phyloP scores from a whole-genome alignment of 2,113 vertebrate genomes.

The Mesocricetus auratus region DNA sequence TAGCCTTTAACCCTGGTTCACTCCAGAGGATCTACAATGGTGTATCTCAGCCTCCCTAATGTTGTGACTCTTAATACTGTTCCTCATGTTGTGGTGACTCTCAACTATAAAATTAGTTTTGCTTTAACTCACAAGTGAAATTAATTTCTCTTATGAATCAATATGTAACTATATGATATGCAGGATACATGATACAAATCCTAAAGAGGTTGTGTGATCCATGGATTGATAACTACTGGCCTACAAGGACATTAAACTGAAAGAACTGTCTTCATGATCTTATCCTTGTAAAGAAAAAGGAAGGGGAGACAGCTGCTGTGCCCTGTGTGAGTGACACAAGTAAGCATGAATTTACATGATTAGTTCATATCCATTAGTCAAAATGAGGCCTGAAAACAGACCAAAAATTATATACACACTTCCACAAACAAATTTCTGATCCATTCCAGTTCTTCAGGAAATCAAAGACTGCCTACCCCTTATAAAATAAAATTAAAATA shows the following conservation, averaged over 20 bases:
- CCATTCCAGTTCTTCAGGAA: conserved; percentile 6
- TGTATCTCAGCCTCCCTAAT: not conserved
- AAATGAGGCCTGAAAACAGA: conserved; percentile 11
- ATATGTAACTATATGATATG: no score
- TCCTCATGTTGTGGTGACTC: no score
- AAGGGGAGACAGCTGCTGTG: not conserved
- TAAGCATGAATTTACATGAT: conserved; percentile 20
- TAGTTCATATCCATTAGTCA: conserved; percentile 39
- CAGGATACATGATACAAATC: not conserved
- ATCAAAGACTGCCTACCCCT: not conserved
- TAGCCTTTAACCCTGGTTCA: conserved; percentile 28
- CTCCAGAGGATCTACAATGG: not conserved
- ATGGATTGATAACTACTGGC: not conserved
- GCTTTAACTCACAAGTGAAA: no score
- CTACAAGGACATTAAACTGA: not conserved
- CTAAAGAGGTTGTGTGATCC: not conserved
- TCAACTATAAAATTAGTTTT: not conserved
- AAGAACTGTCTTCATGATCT: not conserved
- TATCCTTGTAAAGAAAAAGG: not conserved
- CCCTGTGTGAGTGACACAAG: not conserved
- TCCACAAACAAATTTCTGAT: not conserved
- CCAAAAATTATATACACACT: conserved; percentile 1
- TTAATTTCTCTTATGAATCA: not conserved
- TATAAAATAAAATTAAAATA: not conserved
- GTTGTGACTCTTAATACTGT: not conserved